Base-by-base conservation (phyloP, 2,888 invertebrate species). In the Drosophila subquinaria region DNA sequence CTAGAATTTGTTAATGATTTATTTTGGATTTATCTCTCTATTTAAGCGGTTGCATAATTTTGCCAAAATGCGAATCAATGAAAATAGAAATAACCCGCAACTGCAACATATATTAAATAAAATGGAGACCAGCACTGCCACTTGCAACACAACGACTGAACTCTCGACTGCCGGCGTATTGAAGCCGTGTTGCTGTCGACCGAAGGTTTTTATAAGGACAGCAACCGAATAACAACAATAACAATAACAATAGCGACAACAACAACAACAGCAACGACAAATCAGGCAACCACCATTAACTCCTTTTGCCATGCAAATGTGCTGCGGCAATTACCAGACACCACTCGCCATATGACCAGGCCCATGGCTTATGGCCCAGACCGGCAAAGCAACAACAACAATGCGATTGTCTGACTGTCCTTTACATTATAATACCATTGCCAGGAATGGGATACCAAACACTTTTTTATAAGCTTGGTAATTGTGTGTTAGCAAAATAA, bases 301-400 rank as follows among this genome's bases (percentile, higher is more conserved):
- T 86, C 86, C 88, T 89, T 88, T 79, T 65, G 75, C 87, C 90
- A 88, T 88, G 90, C 90, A 90, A 87, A 86, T 89, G 89, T 69
- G 65, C 74, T 70, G 76, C 79, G 81, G 83, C 88, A 88, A 84
- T 88, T 88, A 86, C 79, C 43, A 61, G 51, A 30, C 60, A 63
- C 40, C 62, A 64, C 51, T 43, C 55, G 55, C 69, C 65, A 35
- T 62, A 43, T 55, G 62, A 23, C 62, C 62, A 60, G 38, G 17
- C 33, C 52, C 69, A 64, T 13, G 13, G 8, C 38, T 13, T n/a
- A 38, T 27, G 33, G 53, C 62, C 64, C 35, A 45, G 36, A 52
- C 43, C 67, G 50, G 50, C 17, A 40, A 53, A 15, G 27, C 67
- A 66, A 35, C 55, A 61, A 48, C 53, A 78, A 59, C 52, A 64